A percentile compares a stretch with the other conserved stretches of the same genome.
These are phyloP conservation scores for Pteronura brasiliensis DNA, from an alignment of 2,113 vertebrate genomes.

Conservation along the genomic window DNA sequence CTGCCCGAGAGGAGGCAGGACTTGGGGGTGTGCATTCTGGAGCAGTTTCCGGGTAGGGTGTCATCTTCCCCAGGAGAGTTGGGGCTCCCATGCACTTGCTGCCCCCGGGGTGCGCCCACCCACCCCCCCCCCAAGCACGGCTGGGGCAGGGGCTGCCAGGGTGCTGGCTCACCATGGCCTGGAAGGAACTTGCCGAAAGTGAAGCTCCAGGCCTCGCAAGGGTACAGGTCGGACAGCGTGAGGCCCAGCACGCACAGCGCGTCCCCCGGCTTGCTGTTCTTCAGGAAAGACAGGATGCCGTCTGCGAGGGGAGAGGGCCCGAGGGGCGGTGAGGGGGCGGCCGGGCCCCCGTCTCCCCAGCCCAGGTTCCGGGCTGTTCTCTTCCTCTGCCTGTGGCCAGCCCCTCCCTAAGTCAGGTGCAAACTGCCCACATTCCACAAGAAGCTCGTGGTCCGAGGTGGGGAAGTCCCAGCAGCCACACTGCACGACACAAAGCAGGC, in stretches of 20 bases:
- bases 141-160: neutral
- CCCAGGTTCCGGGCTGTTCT: neutral
- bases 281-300: conserved; percentile 84
- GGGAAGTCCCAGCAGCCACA: neutral
- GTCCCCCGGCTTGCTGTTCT: conserved; percentile 83
- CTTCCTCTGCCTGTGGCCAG: neutral
- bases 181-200: conserved; percentile 83
- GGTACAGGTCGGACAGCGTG: conserved; percentile 83
- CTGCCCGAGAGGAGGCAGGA: neutral
- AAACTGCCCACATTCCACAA: rapidly evolving
- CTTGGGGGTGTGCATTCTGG: rapidly evolving
- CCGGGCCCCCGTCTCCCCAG: rapidly evolving
- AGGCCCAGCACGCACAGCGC: conserved; percentile 85
- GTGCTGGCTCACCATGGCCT: conserved; percentile 78
- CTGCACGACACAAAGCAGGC: rapidly evolving
- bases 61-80: neutral
- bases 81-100: rapidly evolving
- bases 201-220: conserved; percentile 83
- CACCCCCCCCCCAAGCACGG: neutral
- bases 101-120: neutral
- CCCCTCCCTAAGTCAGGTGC: neutral
- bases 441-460: neutral
- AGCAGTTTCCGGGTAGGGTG: neutral
- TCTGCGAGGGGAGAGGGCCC: conserved; percentile 63
- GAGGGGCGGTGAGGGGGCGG: too few relatives aligned